Base-by-base conservation (phyloP, 2,797 vertebrate species). In the Etheostoma nigrum region DNA sequence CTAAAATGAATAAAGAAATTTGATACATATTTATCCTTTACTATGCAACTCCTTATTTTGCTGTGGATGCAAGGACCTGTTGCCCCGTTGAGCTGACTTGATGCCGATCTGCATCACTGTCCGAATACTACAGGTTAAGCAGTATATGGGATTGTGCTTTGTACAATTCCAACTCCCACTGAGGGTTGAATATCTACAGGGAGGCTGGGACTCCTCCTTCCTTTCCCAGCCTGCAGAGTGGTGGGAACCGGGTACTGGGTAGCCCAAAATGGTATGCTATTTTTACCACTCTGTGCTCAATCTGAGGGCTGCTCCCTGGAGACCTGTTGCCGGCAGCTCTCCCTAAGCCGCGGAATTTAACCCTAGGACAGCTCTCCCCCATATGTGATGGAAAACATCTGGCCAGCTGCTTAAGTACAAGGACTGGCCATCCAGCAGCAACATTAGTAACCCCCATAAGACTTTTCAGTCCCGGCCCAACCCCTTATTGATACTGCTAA, bases 331-430 rank as follows among this genome's bases (percentile, higher is more conserved):
- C 95, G 94, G 95, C 96, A 94, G 84, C 92, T 94, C 95, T 96
- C 94, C 94, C 87, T 95, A 94, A 95, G 91, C 93, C 84, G 73
- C 78, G 86, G 95, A 96, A 96, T 96, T 94, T 95, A 95, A 96
- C 96, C 95, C 93, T 25, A 86, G 95, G 94, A 96, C 95, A 95
- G 92, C 94, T 93, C 94, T 93, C 95, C 36, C 77, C 91, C 94
- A 95, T 95, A 96, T 96, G 96, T 95, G 96, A 98, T 96, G 94
- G 91, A 92, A 95, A 96, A 97, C 97, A 98, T 97, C 96, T 97
- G 97, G 95, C 86, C 90, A 90, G 85, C 85, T 93, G 90, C 86
- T 89, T 15, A 62, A 86, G 67, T 79, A 87, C 77, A 76, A 80
- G 85, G 83, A 44, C 71, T 57, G 71, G 70, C 61, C 52, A 57